Evolutionary conservation across 1,140 invertebrate species (phyloP), one percentile per base, ranked within the genome.

Genomic region (Pogonus chalceus): DNA sequence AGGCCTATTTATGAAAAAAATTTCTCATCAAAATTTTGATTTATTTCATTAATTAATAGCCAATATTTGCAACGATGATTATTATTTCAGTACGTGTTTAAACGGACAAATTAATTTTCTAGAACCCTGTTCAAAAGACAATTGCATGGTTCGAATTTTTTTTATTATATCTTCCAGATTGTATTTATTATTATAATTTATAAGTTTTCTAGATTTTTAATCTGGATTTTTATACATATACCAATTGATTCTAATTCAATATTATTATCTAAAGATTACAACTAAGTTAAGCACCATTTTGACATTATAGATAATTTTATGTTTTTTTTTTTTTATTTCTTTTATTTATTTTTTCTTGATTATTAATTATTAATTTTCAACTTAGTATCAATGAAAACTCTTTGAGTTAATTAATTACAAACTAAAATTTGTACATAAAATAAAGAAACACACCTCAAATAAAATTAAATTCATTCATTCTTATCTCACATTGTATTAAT

Each of bases 251-350:
- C 37, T 43, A 43, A 43, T 43, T 43, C 37, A 43, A 43, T 43
- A 18, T 43, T 43, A 43, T 43, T 31, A 31, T 31, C 26, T 31
- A 31, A 31, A 4, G 14, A 31, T 43, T 43, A 12, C 4, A 43
- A 43, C 37, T 43, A 43, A 43, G 37, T 43, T 43, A 43, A 43
- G 37, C 37, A 43, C 37, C 37, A 43, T n/a, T 43, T 43, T 43
- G 37, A 43, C 37, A 43, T 43, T 43, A 43, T 43, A 43, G 37
- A 43, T 43, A 43, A 43, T 12, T 43, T 43, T 18, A 43, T 31
- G 4, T 31, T 31, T 14, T 31, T 14, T 31, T 31, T 14, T 31
- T 31, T 14, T 31, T 31, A 4, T 31, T 31, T 14, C 7, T 31
- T 14, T 14, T 7, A 31, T 14, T 31, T 31, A 4, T 31, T 31